Conservation (phyloP, 2,797 vertebrate species). For the Characodon lateralis region DNA sequence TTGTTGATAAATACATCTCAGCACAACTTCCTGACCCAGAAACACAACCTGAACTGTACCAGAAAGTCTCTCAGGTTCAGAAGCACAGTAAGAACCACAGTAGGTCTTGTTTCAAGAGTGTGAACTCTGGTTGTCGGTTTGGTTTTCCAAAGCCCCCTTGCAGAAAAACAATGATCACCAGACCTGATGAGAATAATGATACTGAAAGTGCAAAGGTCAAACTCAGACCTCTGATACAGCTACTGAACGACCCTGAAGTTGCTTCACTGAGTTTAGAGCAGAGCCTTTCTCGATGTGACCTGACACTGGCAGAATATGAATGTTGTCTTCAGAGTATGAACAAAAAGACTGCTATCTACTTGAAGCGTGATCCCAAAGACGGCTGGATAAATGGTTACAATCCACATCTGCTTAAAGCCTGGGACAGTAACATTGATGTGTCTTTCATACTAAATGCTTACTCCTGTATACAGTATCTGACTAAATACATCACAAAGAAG, state of each 20-base stretch:
- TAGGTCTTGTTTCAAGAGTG: conserved; percentile 14
- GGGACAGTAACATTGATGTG: conserved; percentile 27
- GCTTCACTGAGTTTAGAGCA: background rate
- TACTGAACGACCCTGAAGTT: conserved; percentile 6
- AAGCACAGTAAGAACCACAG: conserved; percentile 32
- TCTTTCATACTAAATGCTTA: conserved; percentile 21
- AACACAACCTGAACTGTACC: conserved; percentile 22
- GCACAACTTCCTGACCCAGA: conserved; percentile 22
- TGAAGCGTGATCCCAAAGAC: conserved; percentile 15
- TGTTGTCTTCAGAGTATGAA: background rate
- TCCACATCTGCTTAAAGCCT: conserved; percentile 4
- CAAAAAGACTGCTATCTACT: background rate
- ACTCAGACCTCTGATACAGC: background rate
- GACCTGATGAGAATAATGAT: background rate
- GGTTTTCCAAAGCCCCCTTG: conserved; percentile 37
- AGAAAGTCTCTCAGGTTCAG: conserved; percentile 37
- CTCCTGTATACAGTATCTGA: background rate
- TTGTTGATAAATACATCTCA: conserved; percentile 31
- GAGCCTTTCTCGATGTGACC: conserved; percentile 6
- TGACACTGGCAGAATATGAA: conserved; percentile 1
- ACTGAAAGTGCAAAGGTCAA: background rate
- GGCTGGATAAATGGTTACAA: conserved; percentile 21
- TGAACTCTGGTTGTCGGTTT: conserved; percentile 24
- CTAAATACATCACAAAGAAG: background rate
- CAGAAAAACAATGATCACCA: conserved; percentile 20